Conservation (phyloP, 1,140 invertebrate genomes). For the Delia radicum region DNA sequence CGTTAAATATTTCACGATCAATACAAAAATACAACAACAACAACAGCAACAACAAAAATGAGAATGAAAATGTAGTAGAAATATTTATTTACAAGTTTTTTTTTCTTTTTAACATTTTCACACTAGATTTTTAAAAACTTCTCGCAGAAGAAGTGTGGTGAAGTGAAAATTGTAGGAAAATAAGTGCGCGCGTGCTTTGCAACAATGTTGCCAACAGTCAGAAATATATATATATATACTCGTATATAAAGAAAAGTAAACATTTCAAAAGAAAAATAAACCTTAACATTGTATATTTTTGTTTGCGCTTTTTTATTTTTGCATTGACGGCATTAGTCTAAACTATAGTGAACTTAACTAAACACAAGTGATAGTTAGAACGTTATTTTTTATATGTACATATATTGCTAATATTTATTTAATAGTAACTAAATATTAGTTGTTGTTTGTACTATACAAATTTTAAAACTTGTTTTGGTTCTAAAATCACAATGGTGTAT, state of each 20-base stretch:
- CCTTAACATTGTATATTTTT: neutral
- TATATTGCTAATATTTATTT: neutral
- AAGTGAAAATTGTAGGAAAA: neutral
- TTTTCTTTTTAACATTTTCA: too few relatives aligned
- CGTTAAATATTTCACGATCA: neutral
- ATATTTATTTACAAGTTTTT: too few relatives aligned
- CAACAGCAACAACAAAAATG: neutral
- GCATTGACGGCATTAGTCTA: neutral
- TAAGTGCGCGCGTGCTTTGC: slow-evolving; percentile 7
- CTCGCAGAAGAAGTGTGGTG: too few relatives aligned
- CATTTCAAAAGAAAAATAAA: neutral
- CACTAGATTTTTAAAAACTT: too few relatives aligned
- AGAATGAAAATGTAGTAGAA: neutral
- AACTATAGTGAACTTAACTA: neutral
- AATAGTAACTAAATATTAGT: neutral
- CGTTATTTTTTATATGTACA: too few relatives aligned
- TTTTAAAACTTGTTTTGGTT: too few relatives aligned
- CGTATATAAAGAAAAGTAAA: neutral
- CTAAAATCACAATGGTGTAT: neutral
- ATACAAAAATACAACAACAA: neutral
- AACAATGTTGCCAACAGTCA: neutral
- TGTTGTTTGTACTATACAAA: neutral
- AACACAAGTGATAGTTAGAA: too few relatives aligned
- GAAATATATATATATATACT: neutral
- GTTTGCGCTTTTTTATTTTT: neutral